Conservation (phyloP, 2,888 invertebrate genomes). For the Aspidiotus rigidus region DNA sequence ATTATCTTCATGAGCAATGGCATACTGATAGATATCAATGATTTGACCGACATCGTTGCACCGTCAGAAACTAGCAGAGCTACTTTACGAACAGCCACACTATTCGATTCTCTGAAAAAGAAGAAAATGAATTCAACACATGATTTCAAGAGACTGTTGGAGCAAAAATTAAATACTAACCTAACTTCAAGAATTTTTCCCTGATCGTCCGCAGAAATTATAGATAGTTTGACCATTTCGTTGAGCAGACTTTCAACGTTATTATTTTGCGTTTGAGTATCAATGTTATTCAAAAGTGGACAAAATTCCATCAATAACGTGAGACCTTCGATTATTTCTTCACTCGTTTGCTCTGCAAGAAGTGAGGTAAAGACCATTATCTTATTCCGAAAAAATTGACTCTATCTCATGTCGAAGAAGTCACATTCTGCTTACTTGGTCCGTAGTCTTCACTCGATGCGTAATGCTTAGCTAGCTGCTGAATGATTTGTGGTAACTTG, state of each 20-base stretch:
- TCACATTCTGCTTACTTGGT: not conserved
- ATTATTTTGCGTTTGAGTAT: conserved; percentile 80
- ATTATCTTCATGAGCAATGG: conserved; percentile 79
- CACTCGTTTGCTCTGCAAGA: conserved; percentile 38
- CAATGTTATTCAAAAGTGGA: conserved; percentile 77
- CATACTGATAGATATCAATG: conserved; percentile 43
- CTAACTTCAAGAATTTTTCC: conserved; percentile 28
- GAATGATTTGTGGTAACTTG: conserved; percentile 74
- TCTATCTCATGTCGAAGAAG: not conserved
- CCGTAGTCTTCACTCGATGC: conserved; percentile 5
- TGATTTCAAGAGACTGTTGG: not conserved
- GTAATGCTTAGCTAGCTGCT: conserved; percentile 40
- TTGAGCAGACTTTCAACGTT: conserved; percentile 73
- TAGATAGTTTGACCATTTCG: conserved; percentile 57
- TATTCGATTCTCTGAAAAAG: conserved; percentile 12
- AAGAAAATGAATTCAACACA: not conserved
- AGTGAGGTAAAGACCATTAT: too few relatives aligned
- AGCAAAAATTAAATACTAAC: not conserved
- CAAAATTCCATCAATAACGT: conserved; percentile 75
- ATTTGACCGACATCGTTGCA: conserved; percentile 26
- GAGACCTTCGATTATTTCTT: conserved; percentile 71
- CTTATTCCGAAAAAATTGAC: not conserved
- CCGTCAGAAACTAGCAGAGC: conserved; percentile 27
- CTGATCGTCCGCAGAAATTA: conserved; percentile 22
- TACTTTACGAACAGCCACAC: conserved; percentile 10